These are phyloP conservation scores for Stichopus chloronotus DNA, from an alignment of 35 echinoderm and acorn worm species.

Conservation along the genomic window DNA sequence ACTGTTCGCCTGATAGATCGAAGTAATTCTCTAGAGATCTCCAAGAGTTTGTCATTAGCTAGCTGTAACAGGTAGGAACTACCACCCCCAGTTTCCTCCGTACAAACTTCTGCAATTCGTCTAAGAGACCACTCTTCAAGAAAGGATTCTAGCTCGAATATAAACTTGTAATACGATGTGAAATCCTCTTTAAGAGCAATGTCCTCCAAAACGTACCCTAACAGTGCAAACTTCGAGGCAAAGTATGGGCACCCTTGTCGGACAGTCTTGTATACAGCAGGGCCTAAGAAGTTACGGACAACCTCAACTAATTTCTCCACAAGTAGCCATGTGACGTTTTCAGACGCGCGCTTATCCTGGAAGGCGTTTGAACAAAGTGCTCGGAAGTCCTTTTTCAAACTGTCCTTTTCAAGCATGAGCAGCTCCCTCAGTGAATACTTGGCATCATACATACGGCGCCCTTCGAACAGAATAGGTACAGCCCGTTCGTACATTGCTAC, in stretches of 20 bases:
- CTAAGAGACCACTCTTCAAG: constrained; percentile 12
- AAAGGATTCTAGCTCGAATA: constrained; percentile 32
- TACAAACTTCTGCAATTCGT: constrained; percentile 11
- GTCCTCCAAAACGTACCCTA: constrained; percentile 29
- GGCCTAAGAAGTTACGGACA: background rate
- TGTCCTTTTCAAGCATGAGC: background rate
- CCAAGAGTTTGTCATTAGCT: background rate
- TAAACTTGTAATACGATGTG: constrained; percentile 7
- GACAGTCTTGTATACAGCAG: constrained; percentile 2
- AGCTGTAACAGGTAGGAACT: background rate
- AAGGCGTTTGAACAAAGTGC: constrained; percentile 35
- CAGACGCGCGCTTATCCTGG: constrained; percentile 37
- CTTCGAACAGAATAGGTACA: constrained; percentile 22
- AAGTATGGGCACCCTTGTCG: background rate
- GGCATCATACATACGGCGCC: background rate
- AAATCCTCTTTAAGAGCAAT: constrained; percentile 38
- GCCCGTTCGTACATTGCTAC: background rate
- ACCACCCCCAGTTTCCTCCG: background rate
- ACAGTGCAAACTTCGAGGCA: constrained; percentile 22
- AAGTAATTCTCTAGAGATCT: background rate
- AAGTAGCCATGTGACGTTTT: background rate
- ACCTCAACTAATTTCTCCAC: constrained; percentile 5
- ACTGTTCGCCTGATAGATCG: background rate
- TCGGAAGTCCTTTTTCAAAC: constrained; percentile 29
- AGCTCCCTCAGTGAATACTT: constrained; percentile 27